phyloP scores from a whole-genome alignment of 2,113 vertebrate genomes.

The Poeciliopsis turrubarensis region DNA sequence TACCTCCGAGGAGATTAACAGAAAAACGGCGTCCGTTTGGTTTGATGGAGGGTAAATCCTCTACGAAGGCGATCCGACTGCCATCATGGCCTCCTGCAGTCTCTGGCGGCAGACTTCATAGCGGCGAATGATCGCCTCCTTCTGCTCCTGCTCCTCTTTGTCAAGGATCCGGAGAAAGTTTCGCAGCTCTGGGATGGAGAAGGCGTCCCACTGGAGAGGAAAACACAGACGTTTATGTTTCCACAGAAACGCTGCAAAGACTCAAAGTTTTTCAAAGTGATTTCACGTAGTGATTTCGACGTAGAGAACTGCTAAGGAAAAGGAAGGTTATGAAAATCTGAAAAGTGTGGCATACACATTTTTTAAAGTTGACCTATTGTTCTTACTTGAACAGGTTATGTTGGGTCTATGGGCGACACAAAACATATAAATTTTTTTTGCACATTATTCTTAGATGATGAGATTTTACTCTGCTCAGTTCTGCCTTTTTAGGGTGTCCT shows the following conservation, averaged over 20 bases:
- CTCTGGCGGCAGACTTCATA: conserved; percentile 86
- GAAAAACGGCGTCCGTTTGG: conserved; percentile 11
- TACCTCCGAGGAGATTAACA: background rate
- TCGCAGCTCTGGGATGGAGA: conserved; percentile 91
- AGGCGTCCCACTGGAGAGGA: conserved; percentile 91
- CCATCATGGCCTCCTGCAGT: conserved; percentile 87
- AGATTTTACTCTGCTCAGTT: too few relatives aligned
- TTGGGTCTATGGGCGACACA: too few relatives aligned
- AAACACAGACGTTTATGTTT: background rate
- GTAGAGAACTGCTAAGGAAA: too few relatives aligned
- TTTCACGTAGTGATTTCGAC: too few relatives aligned
- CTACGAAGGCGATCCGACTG: conserved; percentile 76
- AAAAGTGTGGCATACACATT: too few relatives aligned
- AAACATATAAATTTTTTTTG: too few relatives aligned
- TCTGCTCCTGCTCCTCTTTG: conserved; percentile 93
- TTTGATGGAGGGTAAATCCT: background rate
- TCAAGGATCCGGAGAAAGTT: conserved; percentile 96
- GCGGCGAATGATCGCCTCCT: conserved; percentile 81
- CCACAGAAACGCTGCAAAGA: background rate
- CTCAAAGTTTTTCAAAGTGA: too few relatives aligned
- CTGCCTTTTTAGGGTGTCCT: too few relatives aligned
- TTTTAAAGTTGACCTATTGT: too few relatives aligned
- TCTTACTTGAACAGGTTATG: too few relatives aligned
- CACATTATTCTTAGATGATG: too few relatives aligned
- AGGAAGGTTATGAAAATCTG: too few relatives aligned